phyloP scores from a whole-genome alignment of 2,797 vertebrate genomes.

The Pelodytes ibericus region DNA sequence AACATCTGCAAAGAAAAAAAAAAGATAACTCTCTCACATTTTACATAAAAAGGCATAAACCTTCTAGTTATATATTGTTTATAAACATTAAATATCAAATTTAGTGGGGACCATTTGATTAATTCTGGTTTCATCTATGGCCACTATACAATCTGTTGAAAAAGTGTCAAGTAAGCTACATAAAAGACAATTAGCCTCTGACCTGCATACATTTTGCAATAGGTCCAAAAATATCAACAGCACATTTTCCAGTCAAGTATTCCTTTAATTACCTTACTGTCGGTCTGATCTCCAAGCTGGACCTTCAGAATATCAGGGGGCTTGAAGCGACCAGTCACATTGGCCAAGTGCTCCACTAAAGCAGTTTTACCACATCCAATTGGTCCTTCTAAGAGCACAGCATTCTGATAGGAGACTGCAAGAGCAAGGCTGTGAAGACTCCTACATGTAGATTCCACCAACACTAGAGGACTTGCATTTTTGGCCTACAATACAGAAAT shows the following conservation, averaged over 20 bases:
- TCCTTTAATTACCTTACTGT: conserved; percentile 87
- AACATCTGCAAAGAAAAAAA: conserved; percentile 75
- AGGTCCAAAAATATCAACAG: no score
- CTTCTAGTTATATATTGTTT: no score
- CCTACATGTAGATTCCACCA: conserved; percentile 87
- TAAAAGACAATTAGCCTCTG: no score
- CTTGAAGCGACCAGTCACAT: conserved; percentile 84
- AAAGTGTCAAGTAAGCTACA: no score
- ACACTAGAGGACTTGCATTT: conserved; percentile 69
- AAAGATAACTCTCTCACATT: no score
- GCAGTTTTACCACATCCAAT: conserved; percentile 95
- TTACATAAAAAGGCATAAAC: no score
- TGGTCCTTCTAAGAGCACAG: conserved; percentile 92
- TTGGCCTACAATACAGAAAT: conserved; percentile 58
- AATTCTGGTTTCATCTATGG: no score
- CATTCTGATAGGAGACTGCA: conserved; percentile 86
- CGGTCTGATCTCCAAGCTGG: conserved; percentile 96
- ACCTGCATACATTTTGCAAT: no score
- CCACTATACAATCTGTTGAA: no score
- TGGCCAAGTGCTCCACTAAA: conserved; percentile 87
- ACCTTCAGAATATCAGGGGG: conserved; percentile 90
- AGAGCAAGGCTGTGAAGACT: conserved; percentile 89
- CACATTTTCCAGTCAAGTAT: no score
- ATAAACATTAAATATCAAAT: no score
- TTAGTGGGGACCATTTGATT: no score